Conservation (phyloP, 2,797 vertebrate genomes). For the Sternarchorhynchus goeldii region DNA sequence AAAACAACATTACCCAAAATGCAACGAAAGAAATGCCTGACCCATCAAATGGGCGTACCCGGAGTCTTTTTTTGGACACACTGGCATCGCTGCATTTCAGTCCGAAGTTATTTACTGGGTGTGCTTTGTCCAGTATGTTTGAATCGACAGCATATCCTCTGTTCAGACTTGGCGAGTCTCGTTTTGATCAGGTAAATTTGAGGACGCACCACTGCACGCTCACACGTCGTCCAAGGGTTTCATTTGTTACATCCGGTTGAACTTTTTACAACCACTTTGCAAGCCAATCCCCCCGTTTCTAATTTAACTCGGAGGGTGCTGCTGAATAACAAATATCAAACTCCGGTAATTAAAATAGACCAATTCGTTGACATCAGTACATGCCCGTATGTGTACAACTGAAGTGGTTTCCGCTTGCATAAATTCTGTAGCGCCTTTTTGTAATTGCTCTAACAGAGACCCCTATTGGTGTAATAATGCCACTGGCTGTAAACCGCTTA, state of each 20-base stretch:
- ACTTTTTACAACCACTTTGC: neutral
- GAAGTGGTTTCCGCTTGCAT: constrained; percentile 1
- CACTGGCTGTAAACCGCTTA: neutral
- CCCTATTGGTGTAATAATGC: constrained; percentile 42
- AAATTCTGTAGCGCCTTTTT: neutral
- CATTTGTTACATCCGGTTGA: neutral
- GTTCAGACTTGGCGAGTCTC: constrained; percentile 82
- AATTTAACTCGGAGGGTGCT: neutral
- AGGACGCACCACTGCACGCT: neutral
- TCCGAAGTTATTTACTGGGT: neutral
- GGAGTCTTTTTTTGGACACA: neutral
- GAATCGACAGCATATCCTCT: constrained; percentile 67
- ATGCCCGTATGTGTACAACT: neutral
- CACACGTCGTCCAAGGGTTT: neutral
- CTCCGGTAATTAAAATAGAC: neutral
- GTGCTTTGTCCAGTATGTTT: constrained; percentile 61
- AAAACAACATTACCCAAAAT: constrained; percentile 66
- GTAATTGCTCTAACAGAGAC: constrained; percentile 41
- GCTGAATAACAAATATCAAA: neutral
- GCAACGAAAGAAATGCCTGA: constrained; percentile 32
- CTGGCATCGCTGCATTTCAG: neutral
- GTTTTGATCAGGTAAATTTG: constrained; percentile 85
- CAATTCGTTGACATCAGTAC: too few relatives aligned
- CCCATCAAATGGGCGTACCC: neutral
- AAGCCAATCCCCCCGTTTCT: neutral